Base-by-base conservation (phyloP, 2,113 vertebrate genomes). In the Oncorhynchus tshawytscha region DNA sequence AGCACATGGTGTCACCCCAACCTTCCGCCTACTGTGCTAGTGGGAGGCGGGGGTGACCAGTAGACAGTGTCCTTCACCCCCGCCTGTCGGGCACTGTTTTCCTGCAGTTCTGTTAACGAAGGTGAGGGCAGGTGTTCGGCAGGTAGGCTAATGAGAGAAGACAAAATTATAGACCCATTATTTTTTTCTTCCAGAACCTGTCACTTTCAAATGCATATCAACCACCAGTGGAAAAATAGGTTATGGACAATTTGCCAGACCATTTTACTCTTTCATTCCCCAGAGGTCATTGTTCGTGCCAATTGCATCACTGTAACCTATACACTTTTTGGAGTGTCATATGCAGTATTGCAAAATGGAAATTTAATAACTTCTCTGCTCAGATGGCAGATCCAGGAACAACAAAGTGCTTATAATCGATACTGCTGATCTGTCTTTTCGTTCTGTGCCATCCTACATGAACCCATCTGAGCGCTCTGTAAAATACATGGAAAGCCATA, bases 401-500 rank as follows among this genome's bases (percentile, higher is more conserved):
- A 22, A 22, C 72, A 64, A 75, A 60, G 74, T 79, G 15, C 77
- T 81, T 1, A 79, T 79, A 54, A 81, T 76, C 4, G 71, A 79
- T 31, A 66, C 49, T 11, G 48, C 71, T 15, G 70, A 67, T n/a
- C 3, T 22, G 57, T 25, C n/a, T 9, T 12, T 13, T 8, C 27
- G 27, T 60, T 1, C 66, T 13, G 31, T 4, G 6, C 29, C 29
- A 1, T 25, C 88, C 0, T 92, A 88, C 22, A 87, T 90, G 86
- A 95, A 95, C 71, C 94, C 94, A 20, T 94, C 92, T 80, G 90
- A 94, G 73, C n/a, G 84, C 5, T 87, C 93, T 5, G 31, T 93
- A 67, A 83, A 39, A 15, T 96, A 96, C 66, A 87, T 95, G 91
- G 94, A 96, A 73, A 90, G 90, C 27, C 93, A 96, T 71, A 91